A percentile compares a stretch with the other conserved stretches of the same genome.
Conservation (phyloP, 2,888 invertebrate genomes). For the Agrochola lota region DNA sequence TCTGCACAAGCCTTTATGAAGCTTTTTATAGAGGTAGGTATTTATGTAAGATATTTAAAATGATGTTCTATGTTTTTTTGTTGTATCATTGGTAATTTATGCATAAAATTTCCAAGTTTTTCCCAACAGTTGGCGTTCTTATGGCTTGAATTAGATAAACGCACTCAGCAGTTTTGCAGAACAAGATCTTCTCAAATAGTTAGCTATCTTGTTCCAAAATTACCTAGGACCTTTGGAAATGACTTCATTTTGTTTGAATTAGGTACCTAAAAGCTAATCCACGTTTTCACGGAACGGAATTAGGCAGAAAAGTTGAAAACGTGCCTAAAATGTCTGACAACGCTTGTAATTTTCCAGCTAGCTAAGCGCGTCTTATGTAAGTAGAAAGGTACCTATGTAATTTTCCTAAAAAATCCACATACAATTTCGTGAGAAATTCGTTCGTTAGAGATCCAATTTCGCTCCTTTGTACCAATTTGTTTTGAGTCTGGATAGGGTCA, state of each 20-base stretch:
- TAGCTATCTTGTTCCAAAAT: not conserved
- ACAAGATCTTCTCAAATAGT: too few relatives aligned
- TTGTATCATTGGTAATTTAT: not conserved
- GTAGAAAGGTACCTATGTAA: conserved; percentile 3
- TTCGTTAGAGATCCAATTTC: not conserved
- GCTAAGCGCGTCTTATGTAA: not conserved
- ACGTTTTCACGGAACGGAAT: not conserved
- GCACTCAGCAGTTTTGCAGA: not conserved
- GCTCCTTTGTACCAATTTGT: not conserved
- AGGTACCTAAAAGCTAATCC: not conserved
- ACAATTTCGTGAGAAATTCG: conserved; percentile 2
- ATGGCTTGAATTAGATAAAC: not conserved
- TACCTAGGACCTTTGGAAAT: not conserved
- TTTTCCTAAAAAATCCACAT: conserved; percentile 9
- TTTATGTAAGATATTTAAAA: too few relatives aligned
- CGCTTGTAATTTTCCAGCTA: not conserved
- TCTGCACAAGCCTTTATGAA: too few relatives aligned
- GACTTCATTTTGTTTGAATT: not conserved
- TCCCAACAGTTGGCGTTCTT: not conserved
- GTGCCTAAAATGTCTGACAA: not conserved
- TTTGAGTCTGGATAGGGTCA: not conserved
- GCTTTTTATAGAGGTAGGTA: too few relatives aligned
- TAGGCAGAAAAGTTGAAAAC: not conserved
- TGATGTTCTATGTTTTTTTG: not conserved
- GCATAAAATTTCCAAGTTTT: not conserved